Evolutionary conservation across 2,797 vertebrate species (phyloP).

Genomic region (Helarctos malayanus): DNA sequence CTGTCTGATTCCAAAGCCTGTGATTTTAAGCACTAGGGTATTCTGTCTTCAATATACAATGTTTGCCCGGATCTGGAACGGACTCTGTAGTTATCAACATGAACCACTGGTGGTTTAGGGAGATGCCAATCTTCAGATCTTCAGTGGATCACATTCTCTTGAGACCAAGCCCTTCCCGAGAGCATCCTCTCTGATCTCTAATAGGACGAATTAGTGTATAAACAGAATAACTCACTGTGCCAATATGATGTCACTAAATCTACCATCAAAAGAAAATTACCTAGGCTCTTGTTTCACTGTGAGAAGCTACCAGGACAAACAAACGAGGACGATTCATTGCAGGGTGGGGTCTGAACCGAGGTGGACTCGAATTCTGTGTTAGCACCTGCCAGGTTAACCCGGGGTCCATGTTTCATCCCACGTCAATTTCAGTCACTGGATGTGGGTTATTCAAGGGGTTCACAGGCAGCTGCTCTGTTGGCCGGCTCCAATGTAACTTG

Average conservation of each 20-base stretch:
- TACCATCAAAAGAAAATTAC: constrained; percentile 6
- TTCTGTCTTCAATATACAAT: neutral
- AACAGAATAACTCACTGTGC: neutral
- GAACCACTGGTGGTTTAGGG: neutral
- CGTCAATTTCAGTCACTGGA: constrained; percentile 60
- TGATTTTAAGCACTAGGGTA: neutral
- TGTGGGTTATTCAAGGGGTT: constrained; percentile 67
- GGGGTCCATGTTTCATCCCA: neutral
- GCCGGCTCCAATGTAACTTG: constrained; percentile 64
- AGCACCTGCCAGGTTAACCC: constrained; percentile 58
- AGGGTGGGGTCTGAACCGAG: neutral
- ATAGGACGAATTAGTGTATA: neutral
- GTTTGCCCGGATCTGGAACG: neutral
- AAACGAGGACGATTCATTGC: neutral
- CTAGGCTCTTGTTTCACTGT: neutral
- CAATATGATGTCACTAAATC: neutral
- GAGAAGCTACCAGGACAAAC: neutral
- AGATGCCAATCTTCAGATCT: neutral
- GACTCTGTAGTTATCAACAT: neutral
- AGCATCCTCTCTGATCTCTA: neutral
- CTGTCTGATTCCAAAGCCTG: neutral
- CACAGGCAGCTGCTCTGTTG: constrained; percentile 79
- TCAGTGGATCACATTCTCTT: neutral
- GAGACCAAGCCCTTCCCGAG: neutral
- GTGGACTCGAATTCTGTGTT: neutral